Conservation (phyloP, 2,888 invertebrate species). For the Anticlea derivata region DNA sequence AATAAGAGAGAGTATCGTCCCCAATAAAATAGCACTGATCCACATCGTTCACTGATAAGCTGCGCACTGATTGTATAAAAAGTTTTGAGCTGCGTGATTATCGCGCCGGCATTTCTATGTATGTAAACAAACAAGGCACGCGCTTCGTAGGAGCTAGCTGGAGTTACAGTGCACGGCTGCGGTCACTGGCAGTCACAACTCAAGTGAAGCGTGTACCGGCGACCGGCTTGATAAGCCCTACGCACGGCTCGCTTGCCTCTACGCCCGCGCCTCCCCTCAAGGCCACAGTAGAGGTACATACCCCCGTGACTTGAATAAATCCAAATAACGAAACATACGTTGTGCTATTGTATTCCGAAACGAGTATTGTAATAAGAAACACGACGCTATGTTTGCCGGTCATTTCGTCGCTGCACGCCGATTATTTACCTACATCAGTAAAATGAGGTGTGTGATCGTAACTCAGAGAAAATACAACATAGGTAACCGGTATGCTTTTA, state of each 20-base stretch:
- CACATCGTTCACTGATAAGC: slow-evolving; percentile 51
- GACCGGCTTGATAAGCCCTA: slow-evolving; percentile 71
- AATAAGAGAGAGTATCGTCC: slow-evolving; percentile 53
- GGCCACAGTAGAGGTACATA: slow-evolving; percentile 65
- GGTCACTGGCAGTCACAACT: slow-evolving; percentile 56
- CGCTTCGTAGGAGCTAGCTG: slow-evolving; percentile 43
- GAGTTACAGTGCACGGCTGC: slow-evolving; percentile 47
- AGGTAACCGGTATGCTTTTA: too few relatives aligned
- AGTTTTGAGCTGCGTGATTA: slow-evolving; percentile 40
- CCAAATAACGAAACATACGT: slow-evolving; percentile 52
- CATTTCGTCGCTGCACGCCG: slow-evolving; percentile 16
- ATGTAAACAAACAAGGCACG: slow-evolving; percentile 63
- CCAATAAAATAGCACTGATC: slow-evolving; percentile 56
- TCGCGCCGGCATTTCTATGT: slow-evolving; percentile 54
- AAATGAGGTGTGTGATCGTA: not conserved
- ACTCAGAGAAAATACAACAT: not conserved
- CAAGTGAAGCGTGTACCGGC: slow-evolving; percentile 58
- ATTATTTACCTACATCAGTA: slow-evolving; percentile 16
- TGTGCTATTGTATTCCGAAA: slow-evolving; percentile 65
- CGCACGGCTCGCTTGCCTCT: slow-evolving; percentile 36
- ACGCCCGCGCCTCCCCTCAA: slow-evolving; percentile 49
- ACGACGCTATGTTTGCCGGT: slow-evolving; percentile 28
- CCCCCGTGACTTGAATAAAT: slow-evolving; percentile 71
- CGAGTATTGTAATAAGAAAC: slow-evolving; percentile 50
- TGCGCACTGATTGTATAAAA: slow-evolving; percentile 30